Evolutionary conservation across 2,113 vertebrate species (phyloP).

Genomic region (Strigops habroptila): DNA sequence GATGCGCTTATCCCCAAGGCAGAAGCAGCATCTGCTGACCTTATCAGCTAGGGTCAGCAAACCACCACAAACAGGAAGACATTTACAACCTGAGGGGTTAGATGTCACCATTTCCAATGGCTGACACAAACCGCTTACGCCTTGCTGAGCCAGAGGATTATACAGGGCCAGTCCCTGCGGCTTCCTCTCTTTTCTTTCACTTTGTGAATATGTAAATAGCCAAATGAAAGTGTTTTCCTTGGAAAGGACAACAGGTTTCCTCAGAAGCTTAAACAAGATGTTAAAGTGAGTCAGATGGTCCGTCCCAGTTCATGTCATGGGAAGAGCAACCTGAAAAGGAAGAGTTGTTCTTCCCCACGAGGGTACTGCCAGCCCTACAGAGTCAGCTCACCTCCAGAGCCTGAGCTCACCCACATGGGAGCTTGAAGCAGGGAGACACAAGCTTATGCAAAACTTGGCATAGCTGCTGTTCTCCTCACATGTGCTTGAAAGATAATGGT

Average conservation of each 20-base stretch:
- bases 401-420: not conserved
- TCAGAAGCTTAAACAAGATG: not conserved
- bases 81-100: not conserved
- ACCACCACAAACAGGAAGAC: not conserved
- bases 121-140: not conserved
- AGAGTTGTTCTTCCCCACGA: fast-evolving
- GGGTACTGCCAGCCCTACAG: not conserved
- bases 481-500: not conserved
- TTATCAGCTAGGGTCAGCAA: not conserved
- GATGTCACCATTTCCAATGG: not conserved
- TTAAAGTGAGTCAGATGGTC: not conserved
- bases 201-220: not conserved
- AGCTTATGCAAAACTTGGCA: not conserved
- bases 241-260: not conserved
- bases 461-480: fast-evolving
- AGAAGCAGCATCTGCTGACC: not conserved
- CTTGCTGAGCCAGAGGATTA: not conserved
- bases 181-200: not conserved
- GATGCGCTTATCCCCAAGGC: not conserved
- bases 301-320: fast-evolving
- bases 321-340: not conserved
- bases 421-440: not conserved
- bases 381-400: not conserved
- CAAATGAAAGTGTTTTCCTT: not conserved
- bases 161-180: not conserved